Evolutionary conservation across 2,113 vertebrate genomes (phyloP).

Genomic region (Sorex araneus): DNA sequence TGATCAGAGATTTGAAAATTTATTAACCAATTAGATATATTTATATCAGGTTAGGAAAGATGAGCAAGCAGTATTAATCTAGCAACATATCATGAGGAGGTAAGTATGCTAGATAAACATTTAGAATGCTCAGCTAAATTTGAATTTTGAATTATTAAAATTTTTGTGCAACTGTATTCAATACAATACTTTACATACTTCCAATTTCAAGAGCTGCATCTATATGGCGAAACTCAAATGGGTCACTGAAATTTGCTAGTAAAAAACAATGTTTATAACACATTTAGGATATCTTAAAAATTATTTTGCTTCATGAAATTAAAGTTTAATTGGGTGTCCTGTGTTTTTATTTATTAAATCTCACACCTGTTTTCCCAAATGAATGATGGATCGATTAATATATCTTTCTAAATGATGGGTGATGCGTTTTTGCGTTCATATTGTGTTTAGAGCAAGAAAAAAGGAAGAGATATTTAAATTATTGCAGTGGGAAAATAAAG

Average conservation of each 20-base stretch:
- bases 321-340: neutral
- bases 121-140: neutral
- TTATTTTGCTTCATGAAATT: neutral
- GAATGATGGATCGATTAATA: neutral
- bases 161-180: neutral
- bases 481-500: neutral
- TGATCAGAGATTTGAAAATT: neutral
- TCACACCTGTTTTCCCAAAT: neutral
- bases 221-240: neutral
- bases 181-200: neutral
- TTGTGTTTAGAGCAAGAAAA: neutral
- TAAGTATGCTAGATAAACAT: neutral
- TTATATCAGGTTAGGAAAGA: neutral
- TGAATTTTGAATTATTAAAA: constrained; percentile 11
- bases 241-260: neutral
- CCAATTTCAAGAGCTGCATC: neutral
- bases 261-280: neutral
- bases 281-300: neutral
- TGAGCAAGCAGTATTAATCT: neutral
- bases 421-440: neutral
- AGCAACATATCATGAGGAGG: neutral
- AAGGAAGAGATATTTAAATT: neutral
- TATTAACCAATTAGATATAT: neutral
- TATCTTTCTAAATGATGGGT: neutral
- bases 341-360: constrained; percentile 19